Percentiles rank a stretch among this genome's conserved stretches.
These are phyloP conservation scores for Vipera ursinii DNA, from an alignment of 2,797 vertebrate species.

Conservation along the genomic window DNA sequence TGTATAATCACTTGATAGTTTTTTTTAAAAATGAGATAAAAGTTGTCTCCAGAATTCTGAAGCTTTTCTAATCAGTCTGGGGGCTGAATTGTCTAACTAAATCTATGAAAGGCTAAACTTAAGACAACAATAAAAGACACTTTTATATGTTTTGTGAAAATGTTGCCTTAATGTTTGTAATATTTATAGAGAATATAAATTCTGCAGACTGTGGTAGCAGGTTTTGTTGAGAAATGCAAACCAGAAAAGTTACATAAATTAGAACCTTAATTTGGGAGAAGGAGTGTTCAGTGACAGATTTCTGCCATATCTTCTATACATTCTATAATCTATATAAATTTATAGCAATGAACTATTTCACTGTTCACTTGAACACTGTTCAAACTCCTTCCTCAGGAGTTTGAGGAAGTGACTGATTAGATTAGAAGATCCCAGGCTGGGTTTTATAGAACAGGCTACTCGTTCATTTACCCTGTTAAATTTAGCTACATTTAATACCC, in stretches of 20 bases:
- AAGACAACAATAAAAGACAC: neutral
- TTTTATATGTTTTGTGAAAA: neutral
- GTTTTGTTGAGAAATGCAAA: no score
- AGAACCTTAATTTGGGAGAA: neutral
- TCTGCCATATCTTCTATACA: neutral
- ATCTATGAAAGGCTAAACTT: neutral
- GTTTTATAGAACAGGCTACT: neutral
- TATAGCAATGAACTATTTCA: neutral
- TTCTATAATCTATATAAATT: neutral
- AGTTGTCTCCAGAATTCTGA: constrained; percentile 32
- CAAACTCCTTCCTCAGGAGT: neutral
- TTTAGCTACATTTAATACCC: neutral
- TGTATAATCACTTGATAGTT: neutral
- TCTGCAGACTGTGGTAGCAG: neutral
- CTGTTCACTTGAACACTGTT: neutral
- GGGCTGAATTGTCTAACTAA: neutral
- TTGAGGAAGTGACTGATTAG: neutral
- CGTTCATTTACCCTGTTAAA: neutral
- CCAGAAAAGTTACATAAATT: neutral
- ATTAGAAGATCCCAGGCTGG: neutral
- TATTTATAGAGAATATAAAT: constrained; percentile 25
- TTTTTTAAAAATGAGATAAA: constrained; percentile 13
- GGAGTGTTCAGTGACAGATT: neutral
- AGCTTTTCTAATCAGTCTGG: constrained; percentile 27
- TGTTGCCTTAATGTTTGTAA: neutral